These are phyloP conservation scores for Nothoprocta perdicaria DNA, from an alignment of 2,113 vertebrate genomes.

Conservation along the genomic window DNA sequence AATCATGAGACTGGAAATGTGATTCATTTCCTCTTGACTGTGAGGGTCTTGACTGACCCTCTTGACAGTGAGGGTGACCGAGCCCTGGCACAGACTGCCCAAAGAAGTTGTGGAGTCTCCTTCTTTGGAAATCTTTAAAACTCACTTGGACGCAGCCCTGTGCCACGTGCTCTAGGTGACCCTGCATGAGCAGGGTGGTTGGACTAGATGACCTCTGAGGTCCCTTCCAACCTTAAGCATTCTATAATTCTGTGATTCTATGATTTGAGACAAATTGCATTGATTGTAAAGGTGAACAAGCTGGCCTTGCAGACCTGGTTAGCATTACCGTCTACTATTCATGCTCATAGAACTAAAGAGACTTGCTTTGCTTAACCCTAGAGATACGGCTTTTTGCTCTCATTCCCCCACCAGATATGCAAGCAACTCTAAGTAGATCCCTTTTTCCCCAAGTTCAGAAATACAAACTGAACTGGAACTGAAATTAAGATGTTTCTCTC, in stretches of 20 bases:
- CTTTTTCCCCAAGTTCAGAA: neutral
- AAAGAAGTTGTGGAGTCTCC: no score
- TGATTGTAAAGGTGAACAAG: neutral
- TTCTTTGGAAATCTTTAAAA: no score
- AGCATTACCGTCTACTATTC: neutral
- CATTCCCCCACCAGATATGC: neutral
- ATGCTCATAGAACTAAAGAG: neutral
- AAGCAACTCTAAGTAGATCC: neutral
- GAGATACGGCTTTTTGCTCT: neutral
- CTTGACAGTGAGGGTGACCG: no score
- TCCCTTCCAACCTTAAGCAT: no score
- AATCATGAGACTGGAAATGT: neutral
- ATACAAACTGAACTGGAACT: neutral
- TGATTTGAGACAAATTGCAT: rapidly evolving
- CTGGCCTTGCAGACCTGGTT: neutral
- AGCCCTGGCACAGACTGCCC: no score
- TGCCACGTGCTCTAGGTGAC: no score
- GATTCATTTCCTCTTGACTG: neutral
- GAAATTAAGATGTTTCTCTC: neutral
- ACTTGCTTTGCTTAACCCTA: neutral
- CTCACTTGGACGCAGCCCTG: no score
- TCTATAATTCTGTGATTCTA: no score
- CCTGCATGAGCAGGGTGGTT: no score
- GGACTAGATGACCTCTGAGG: no score
- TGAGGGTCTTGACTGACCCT: no score